These are phyloP conservation scores for Ormyrus labotus DNA, from an alignment of 2,888 invertebrate genomes.

Conservation along the genomic window DNA sequence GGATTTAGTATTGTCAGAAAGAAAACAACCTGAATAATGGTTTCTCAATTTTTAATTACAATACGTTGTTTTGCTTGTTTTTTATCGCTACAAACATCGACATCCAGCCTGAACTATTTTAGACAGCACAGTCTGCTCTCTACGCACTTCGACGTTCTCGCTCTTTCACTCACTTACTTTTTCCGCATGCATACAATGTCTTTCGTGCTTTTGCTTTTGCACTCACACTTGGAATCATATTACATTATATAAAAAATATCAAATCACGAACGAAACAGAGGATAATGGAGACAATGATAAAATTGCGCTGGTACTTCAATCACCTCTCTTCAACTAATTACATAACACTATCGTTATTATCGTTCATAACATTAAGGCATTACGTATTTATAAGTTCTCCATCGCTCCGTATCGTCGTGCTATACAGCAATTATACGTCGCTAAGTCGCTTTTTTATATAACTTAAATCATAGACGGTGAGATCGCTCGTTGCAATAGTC, in stretches of 20 bases:
- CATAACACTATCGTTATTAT: slow-evolving; percentile 73
- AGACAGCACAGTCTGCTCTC: slow-evolving; percentile 72
- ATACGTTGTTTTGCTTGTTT: slow-evolving; percentile 70
- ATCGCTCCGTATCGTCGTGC: slow-evolving; percentile 65
- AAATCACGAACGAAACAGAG: slow-evolving; percentile 70
- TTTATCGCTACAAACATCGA: slow-evolving; percentile 75
- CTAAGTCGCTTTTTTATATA: slow-evolving; percentile 65
- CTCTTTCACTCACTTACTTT: slow-evolving; percentile 50
- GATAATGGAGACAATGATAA: slow-evolving; percentile 67
- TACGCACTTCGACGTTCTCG: slow-evolving; percentile 62
- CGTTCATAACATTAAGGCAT: slow-evolving; percentile 75
- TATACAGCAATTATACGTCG: slow-evolving; percentile 70
- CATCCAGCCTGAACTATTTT: slow-evolving; percentile 75
- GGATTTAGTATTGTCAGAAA: slow-evolving; percentile 29
- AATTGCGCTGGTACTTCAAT: slow-evolving; percentile 57
- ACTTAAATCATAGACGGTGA: slow-evolving; percentile 70
- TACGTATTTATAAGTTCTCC: slow-evolving; percentile 74
- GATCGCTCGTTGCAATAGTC: slow-evolving; percentile 75
- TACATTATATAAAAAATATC: slow-evolving; percentile 67
- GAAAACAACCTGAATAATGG: slow-evolving; percentile 64
- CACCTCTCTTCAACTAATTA: slow-evolving; percentile 65
- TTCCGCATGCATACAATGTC: slow-evolving; percentile 30
- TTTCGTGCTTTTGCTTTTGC: slow-evolving; percentile 24
- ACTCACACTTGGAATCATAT: slow-evolving; percentile 64
- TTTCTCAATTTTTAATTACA: slow-evolving; percentile 74